These are phyloP conservation scores for Tipula confusa DNA, from an alignment of 2,888 invertebrate species.

Conservation along the genomic window DNA sequence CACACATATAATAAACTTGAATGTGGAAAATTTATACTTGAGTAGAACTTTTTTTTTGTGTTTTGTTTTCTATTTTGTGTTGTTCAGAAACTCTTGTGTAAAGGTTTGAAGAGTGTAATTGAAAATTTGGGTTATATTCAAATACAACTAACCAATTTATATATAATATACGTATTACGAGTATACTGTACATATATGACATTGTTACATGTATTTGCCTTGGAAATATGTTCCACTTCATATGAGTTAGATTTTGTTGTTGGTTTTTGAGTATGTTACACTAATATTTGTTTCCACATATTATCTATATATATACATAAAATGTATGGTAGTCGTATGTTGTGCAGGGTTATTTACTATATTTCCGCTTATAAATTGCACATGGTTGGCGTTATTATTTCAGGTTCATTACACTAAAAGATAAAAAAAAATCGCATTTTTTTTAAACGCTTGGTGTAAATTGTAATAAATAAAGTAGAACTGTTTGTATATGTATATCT, in stretches of 20 bases:
- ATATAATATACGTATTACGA: background rate
- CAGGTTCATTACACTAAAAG: constrained; percentile 20
- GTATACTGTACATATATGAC: background rate
- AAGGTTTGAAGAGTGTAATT: background rate
- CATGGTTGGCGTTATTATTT: constrained; percentile 12
- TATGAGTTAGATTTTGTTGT: background rate
- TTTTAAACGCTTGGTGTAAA: background rate
- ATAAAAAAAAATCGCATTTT: background rate
- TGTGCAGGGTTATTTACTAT: background rate
- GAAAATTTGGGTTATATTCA: constrained; percentile 3
- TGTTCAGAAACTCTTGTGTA: background rate
- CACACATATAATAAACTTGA: constrained; percentile 20
- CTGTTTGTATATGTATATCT: no score
- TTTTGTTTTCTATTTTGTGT: background rate
- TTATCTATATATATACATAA: background rate
- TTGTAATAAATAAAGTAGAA: background rate
- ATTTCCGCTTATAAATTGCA: constrained; percentile 3
- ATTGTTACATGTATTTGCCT: background rate
- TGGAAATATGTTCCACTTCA: background rate
- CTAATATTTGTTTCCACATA: background rate
- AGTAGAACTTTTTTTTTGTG: background rate
- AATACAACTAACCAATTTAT: background rate
- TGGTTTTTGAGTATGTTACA: background rate
- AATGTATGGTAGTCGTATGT: no score
- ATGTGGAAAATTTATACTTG: background rate